Conservation (phyloP, 37 sponge, comb jelly and placozoan genomes). For the Agelas oroides region DNA sequence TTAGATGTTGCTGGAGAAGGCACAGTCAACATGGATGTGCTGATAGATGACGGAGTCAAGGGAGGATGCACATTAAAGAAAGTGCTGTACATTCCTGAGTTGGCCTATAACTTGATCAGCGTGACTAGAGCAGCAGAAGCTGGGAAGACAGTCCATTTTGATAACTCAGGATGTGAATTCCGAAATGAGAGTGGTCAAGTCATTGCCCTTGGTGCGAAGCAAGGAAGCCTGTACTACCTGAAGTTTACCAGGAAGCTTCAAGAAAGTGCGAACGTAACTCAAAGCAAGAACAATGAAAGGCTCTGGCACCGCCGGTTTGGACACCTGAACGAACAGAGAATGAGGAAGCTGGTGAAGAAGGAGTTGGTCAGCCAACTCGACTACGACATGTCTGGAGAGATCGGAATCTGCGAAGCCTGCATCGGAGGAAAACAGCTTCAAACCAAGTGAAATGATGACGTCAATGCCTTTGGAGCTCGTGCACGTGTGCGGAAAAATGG, state of each 20-base stretch:
- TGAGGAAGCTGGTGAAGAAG: conserved; percentile 35
- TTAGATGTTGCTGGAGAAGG: background rate
- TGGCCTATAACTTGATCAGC: conserved; percentile 11
- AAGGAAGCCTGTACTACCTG: conserved; percentile 67
- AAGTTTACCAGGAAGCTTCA: conserved; percentile 6
- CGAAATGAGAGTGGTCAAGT: conserved; percentile 26
- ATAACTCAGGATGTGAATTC: conserved; percentile 32
- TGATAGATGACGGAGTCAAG: conserved; percentile 4
- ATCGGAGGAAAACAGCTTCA: conserved; percentile 58
- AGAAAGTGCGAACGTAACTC: background rate
- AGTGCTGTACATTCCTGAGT: conserved; percentile 10
- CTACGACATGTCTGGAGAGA: conserved; percentile 24
- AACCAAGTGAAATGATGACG: conserved; percentile 12
- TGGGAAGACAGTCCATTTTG: conserved; percentile 26
- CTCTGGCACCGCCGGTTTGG: conserved; percentile 69
- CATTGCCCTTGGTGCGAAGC: conserved; percentile 40
- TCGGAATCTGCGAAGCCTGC: conserved; percentile 64
- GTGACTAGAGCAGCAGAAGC: background rate
- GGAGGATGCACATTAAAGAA: background rate
- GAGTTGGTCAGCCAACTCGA: conserved; percentile 44
- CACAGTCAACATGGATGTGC: background rate
- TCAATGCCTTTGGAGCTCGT: conserved; percentile 45
- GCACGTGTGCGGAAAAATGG: conserved; percentile 63
- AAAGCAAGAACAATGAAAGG: conserved; percentile 13
- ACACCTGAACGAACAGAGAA: conserved; percentile 42